Evolutionary conservation across 2,888 invertebrate species (phyloP).

Genomic region (Chironomus riparius): DNA sequence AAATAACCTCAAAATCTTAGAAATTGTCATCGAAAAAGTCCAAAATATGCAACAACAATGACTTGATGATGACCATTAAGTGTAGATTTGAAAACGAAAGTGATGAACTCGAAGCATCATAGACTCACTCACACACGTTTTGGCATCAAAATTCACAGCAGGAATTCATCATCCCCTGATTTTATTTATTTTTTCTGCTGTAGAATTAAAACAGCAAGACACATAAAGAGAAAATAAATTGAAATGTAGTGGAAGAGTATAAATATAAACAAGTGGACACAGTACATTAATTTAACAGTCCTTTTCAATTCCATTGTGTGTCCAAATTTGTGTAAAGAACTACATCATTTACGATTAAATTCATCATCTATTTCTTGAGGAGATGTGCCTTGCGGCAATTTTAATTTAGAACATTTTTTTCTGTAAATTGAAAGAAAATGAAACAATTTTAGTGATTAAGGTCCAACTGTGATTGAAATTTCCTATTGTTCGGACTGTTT

Average conservation of each 20-base stretch:
- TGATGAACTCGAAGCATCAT: neutral
- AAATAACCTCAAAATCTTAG: neutral
- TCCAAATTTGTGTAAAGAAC: constrained; percentile 25
- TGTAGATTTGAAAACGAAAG: neutral
- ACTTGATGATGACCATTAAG: constrained; percentile 14
- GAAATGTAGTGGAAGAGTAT: constrained; percentile 26
- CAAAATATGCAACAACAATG: neutral
- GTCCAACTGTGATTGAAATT: neutral
- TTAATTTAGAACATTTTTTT: neutral
- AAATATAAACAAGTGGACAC: constrained; percentile 27
- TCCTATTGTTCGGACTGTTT: neutral
- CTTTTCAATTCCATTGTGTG: neutral
- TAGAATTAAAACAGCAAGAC: constrained; percentile 11
- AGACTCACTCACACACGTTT: neutral
- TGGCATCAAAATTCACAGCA: constrained; percentile 18
- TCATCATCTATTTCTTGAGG: neutral
- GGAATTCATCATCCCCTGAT: neutral
- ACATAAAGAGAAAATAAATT: constrained; percentile 13
- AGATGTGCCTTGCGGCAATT: neutral
- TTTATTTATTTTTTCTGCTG: neutral
- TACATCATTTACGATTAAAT: constrained; percentile 16
- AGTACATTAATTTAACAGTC: constrained; percentile 23
- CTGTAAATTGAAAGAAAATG: neutral
- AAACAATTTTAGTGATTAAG: neutral
- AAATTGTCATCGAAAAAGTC: neutral